phyloP scores from a whole-genome alignment of 2,888 invertebrate species.

The Ormyrus rosae region DNA sequence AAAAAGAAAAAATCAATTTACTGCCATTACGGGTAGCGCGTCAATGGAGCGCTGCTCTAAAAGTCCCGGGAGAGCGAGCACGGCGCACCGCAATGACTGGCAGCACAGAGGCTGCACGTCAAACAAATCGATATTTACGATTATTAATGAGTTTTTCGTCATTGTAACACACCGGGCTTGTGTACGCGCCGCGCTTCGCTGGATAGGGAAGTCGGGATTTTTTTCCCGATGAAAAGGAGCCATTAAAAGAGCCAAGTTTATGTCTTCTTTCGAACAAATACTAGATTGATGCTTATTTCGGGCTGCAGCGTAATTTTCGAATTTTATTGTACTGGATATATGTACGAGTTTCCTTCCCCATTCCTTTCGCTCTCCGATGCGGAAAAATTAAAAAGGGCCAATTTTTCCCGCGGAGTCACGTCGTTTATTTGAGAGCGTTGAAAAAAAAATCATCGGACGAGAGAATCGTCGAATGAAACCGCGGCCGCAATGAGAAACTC shows the following conservation, averaged over 20 bases:
- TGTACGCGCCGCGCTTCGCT: slow-evolving; percentile 25
- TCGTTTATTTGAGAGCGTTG: too few species aligned
- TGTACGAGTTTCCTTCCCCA: too few species aligned
- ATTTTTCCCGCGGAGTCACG: too few species aligned
- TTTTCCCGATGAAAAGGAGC: slow-evolving; percentile 33
- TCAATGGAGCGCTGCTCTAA: slow-evolving; percentile 38
- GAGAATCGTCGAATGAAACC: slow-evolving; percentile 48
- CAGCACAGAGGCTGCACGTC: slow-evolving; percentile 60
- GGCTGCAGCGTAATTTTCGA: slow-evolving; percentile 11
- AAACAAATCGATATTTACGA: slow-evolving; percentile 65
- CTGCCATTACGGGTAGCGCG: slow-evolving; percentile 48
- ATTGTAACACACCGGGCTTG: slow-evolving; percentile 21
- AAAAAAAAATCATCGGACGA: too few species aligned
- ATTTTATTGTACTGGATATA: background rate
- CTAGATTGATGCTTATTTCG: slow-evolving; percentile 42
- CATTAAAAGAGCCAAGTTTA: slow-evolving; percentile 31
- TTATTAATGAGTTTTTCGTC: slow-evolving; percentile 61
- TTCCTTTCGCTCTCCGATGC: too few species aligned
- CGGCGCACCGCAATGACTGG: slow-evolving; percentile 57
- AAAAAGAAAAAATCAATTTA: slow-evolving; percentile 56
- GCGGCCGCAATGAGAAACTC: slow-evolving; percentile 48
- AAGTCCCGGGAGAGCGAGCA: slow-evolving; percentile 54
- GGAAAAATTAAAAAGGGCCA: too few species aligned
- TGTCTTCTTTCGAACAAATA: slow-evolving; percentile 22
- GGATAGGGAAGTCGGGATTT: slow-evolving; percentile 38